Base-by-base conservation (phyloP, 1,140 invertebrate genomes). In the Heliconius himera region DNA sequence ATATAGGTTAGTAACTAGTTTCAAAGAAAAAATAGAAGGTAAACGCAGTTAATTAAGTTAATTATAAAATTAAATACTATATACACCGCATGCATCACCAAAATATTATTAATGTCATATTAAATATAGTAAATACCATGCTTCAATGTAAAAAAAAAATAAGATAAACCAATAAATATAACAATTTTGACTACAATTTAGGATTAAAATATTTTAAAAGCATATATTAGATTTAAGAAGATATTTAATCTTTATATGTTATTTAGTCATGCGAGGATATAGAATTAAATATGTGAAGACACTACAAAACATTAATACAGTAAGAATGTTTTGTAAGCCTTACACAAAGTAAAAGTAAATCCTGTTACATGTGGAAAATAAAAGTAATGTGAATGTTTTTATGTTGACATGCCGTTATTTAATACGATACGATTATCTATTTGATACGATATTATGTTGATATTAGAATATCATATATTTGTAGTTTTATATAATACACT, bases 311-410 rank as follows among this genome's bases (percentile, higher is more conserved):
- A 29, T 29, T 29, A 26, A 66, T 16, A 29, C 2, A 26, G 26
- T 16, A 66, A 11, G 36, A n/a, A 41, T 26, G 70, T 36, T 72
- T 72, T 41, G 38, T 66, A 36, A 66, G 29, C 29, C 60, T 60
- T 36, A 22, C 6, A 66, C 9, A 41, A 70, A 56, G 18, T 5
- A 66, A 66, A 16, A 66, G 1, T 29, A 66, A 29, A 29, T 66
- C 26, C 60, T 66, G 26, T 66, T 66, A 66, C 60, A 66, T 66
- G 26, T 66, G 60, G 11, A 26, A 66, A 66, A 66, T 66, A 66
- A 66, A 66, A 56, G 54, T 29, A 29, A 29, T 66, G 60, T 26
- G 60, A 66, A 26, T 66, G 3, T 66, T 26, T 29, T 66, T 66
- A 66, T 26, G 60, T 29, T 16, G 60, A 66, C 60, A 66, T 26